Evolutionary conservation across 2,797 vertebrate genomes (phyloP).

Genomic region (Coccyzus lansbergi): DNA sequence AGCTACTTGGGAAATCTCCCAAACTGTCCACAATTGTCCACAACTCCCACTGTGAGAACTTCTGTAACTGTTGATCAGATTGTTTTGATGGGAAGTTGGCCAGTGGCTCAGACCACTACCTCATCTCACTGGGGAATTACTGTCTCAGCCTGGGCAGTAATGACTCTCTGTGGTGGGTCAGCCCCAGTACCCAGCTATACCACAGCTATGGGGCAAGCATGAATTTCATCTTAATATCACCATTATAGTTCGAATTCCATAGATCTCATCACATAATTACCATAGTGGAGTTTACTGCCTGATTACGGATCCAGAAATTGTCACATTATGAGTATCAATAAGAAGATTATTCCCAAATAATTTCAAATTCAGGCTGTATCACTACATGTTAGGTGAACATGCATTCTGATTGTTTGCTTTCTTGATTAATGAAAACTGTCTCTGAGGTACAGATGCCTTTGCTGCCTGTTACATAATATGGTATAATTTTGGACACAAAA

Average conservation of each 20-base stretch:
- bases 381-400: not conserved
- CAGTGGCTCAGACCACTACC: not conserved
- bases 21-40: not conserved
- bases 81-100: not conserved
- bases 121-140: no score
- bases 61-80: not conserved
- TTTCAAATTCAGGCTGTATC: not conserved
- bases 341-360: not conserved
- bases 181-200: not conserved
- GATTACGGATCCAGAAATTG: not conserved
- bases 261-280: not conserved
- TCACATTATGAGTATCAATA: not conserved
- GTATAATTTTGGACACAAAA: not conserved
- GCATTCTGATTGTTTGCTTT: not conserved
- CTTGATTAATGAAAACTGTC: constrained; percentile 8
- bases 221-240: not conserved
- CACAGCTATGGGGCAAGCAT: not conserved
- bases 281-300: not conserved
- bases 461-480: not conserved
- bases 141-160: no score
- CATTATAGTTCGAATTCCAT: not conserved
- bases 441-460: not conserved
- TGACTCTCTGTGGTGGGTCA: no score
- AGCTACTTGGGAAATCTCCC: not conserved
- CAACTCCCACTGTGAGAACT: not conserved